Base-by-base conservation (phyloP, 2,797 vertebrate species). In the Acrocephalus scirpaceus region DNA sequence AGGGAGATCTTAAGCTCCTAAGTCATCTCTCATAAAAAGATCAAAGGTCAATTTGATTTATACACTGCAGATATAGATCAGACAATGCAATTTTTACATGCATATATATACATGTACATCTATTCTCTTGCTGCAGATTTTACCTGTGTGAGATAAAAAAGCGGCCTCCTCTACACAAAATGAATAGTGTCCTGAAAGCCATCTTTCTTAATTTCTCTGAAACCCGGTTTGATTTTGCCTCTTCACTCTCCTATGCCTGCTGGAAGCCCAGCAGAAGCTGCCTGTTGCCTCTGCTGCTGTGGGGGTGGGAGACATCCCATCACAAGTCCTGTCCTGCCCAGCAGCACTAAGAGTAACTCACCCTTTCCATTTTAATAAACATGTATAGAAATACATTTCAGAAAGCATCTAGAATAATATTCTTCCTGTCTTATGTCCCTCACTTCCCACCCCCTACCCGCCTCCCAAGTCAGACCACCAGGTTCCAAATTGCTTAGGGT, bases 381-480 rank as follows among this genome's bases (percentile, higher is more conserved):
- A 45, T 25, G 51, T 21, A 34, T 14, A 87, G 27, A 83, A 54
- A 48, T 44, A 54, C 0, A 0, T 40, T 50, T 32, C 67, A 60
- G 51, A 50, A 74, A 70, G 70, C 10, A 50, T 10, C 8, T n/a
- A 5, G n/a, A 74, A 60, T 13, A 60, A 40, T 44, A 60, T 36
- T 60, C 13, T 58, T 73, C 15, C 42, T 30, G 54, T 56, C 36
- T 74, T 32, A 36, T 13, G 19, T 36, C 29, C 32, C n/a, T 65
- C 36, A 32, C 6, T 25, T 4, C 13, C 19, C 18, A 27, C 0
- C 3, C 5, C 8, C n/a, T 36, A 8, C 10, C 9, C 10, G 7
- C 0, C 7, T 4, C 4, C 1, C 0, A 30, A 17, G 38, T 19
- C 44, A n/a, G 32, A 65, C 16, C 19, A 69, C 5, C 0, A 0